Evolutionary conservation across 2,888 invertebrate species (phyloP), one percentile per base, ranked within the genome.

Genomic region (Philonicus albiceps): DNA sequence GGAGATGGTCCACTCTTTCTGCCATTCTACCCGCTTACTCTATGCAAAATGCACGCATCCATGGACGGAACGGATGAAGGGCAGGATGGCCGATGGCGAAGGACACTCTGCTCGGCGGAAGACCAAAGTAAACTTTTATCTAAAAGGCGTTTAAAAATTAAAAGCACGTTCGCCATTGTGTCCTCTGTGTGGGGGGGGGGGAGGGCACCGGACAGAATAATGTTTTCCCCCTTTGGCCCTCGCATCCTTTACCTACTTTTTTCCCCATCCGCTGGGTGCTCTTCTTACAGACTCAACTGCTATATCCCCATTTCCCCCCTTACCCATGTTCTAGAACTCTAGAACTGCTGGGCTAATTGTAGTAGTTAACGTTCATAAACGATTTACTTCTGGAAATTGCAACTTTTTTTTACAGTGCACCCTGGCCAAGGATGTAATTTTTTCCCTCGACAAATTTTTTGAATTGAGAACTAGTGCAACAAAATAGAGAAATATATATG

Each of bases 141-240:
- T 87, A 75, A 88, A 88, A 88, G 86, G 86, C 88, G 87, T 88
- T 88, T 88, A 88, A 88, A 88, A 88, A 88, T 88, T 88, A 88
- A 88, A 88, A 88, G 87, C 88, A 88, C 88, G 87, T 88, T 86
- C 87, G 73, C 87, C 86, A 86, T 87, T 86, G 86, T 86, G 78
- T 76, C 64, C 30, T 85, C 19, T 22, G 34, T 16, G n/a, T n/a
- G n/a, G n/a, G n/a, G n/a, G n/a, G n/a, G n/a, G n/a, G n/a, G n/a
- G n/a, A 53, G 40, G 34, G 49, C 43, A 19, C 34, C 30, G 75
- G 84, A 53, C 73, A 84, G 84, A 84, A 43, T 86, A 87, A 86
- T 86, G 78, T 87, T 86, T 87, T 74, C 85, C 76, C 73, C 72
- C 72, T 55, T 34, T 16, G n/a, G 13, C n/a, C 27, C 72, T 0